Evolutionary conservation across 2,113 vertebrate genomes (phyloP), one percentile per base, ranked within the genome.

Genomic region (Anser brachyrhynchus): DNA sequence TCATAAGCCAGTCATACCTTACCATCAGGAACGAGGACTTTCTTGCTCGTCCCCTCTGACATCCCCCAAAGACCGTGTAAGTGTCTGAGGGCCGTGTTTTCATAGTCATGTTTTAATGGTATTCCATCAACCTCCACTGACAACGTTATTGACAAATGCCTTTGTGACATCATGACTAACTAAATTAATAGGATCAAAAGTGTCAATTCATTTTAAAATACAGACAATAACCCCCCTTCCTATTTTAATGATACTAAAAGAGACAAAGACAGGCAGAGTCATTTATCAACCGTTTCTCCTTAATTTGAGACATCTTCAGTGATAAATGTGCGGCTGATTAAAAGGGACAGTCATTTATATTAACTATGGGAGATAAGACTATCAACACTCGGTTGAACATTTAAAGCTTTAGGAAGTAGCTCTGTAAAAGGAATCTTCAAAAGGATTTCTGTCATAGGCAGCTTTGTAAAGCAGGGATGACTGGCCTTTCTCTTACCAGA

Each of bases 141-240:
- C 73, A 87, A 49, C 15, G 16, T 39, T 93, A 84, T 69, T 93
- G 92, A 93, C 72, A 94, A 95, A 96, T 93, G 61, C 23, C 61
- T 96, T 90, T 84, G 69, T 89, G 80, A 61, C 35, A 90, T 75
- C 82, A 92, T 15, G 28, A 57, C 37, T 80, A 78, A 46, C 73
- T 70, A 86, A 86, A 86, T 86, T 93, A 94, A 88, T 59, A 75
- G 57, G 26, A 93, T 29, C 18, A 85, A 90, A 87, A 12, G 10
- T 65, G 33, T 51, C 54, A 84, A 87, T 77, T 95, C 75, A 77
- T 89, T 88, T 64, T 28, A 81, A 94, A 91, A 67, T 58, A 57
- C 49, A 73, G 52, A 39, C 11, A 87, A 58, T 82, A 92, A 55
- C 13, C 49, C 25, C 39, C 21, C 10, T 71, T 79, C 41, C 35